These are phyloP conservation scores for Papilio polyxenes DNA, from an alignment of 1,140 invertebrate genomes.

Conservation along the genomic window DNA sequence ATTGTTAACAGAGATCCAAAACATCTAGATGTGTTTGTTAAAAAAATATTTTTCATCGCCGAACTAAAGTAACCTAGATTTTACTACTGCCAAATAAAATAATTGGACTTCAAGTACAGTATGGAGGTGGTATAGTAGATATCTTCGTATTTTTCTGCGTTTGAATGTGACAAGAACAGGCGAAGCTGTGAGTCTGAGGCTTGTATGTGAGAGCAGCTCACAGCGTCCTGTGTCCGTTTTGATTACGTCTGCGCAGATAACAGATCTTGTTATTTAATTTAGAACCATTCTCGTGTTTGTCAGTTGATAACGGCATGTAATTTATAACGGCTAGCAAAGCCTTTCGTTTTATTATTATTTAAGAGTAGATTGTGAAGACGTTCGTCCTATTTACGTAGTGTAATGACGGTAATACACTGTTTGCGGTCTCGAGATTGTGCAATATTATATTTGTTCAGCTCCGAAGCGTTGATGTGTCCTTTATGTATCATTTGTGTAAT, in stretches of 20 bases:
- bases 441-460: conserved; percentile 41
- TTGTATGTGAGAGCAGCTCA: conserved; percentile 17
- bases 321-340: conserved; percentile 73
- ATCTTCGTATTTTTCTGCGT: not conserved
- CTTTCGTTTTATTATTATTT: conserved; percentile 71
- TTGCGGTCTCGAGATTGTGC: conserved; percentile 50
- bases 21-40: too few relatives aligned
- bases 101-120: too few relatives aligned
- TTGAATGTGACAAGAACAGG: conserved; percentile 1
- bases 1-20: too few relatives aligned
- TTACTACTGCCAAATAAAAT: not conserved
- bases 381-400: conserved; percentile 58
- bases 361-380: conserved; percentile 59
- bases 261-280: conserved; percentile 68
- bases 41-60: too few relatives aligned
- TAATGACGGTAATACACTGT: conserved; percentile 55
- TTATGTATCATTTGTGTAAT: conserved; percentile 36
- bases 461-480: conserved; percentile 30
- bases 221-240: conserved; percentile 44
- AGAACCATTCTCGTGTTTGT: conserved; percentile 61
- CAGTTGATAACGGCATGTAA: conserved; percentile 63
- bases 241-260: conserved; percentile 63
- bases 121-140: not conserved
- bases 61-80: not conserved
- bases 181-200: not conserved